Evolutionary conservation across 2,113 vertebrate genomes (phyloP), one percentile per base, ranked within the genome.

Genomic region (Mesitornis unicolor): DNA sequence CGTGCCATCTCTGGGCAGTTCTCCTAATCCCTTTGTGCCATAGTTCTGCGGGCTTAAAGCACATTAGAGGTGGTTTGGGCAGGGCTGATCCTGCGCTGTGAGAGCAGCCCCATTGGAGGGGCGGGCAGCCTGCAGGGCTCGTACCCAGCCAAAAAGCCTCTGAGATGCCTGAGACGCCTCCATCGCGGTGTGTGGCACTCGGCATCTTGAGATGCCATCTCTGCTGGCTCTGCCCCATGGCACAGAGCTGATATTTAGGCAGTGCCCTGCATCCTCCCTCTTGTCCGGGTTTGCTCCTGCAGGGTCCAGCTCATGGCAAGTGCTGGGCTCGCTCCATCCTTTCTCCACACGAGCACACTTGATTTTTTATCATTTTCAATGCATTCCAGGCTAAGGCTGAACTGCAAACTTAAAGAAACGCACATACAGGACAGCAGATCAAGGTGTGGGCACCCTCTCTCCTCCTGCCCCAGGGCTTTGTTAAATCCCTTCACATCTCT

Each of bases 121-220:
- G 13, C 53, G 13, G 22, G 75, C 31, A 7, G 2, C 4, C 45
- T 59, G 38, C 1, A 1, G 42, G 38, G 2, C 69, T 22, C 4
- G 1, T 11, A 16, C 61, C 48, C 21, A 3, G 65, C 45, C 25
- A 9, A 5, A 42, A 50, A 76, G 1, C 22, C 33, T 3, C 5
- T 0, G 45, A 29, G 69, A 12, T 48, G 64, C 54, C 50, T 2
- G 0, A 45, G 56, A 2, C n/a, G 17, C 16, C 47, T 18, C 70
- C 59, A 5, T 11, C 35, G 76, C 19, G 9, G 15, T 1, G 18
- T 54, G 70, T 43, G 50, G 65, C 25, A 1, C 5, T 64, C 35
- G 6, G n/a, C 43, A 3, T 2, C 4, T 18, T 0, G 9, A 36
- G 68, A 11, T 0, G 2, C 9, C 0, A 0, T 7, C 53, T 29